A percentile compares a stretch with the other conserved stretches of the same genome.
Conservation (phyloP, 2,888 invertebrate species). For the Gisinianus flammeolus region DNA sequence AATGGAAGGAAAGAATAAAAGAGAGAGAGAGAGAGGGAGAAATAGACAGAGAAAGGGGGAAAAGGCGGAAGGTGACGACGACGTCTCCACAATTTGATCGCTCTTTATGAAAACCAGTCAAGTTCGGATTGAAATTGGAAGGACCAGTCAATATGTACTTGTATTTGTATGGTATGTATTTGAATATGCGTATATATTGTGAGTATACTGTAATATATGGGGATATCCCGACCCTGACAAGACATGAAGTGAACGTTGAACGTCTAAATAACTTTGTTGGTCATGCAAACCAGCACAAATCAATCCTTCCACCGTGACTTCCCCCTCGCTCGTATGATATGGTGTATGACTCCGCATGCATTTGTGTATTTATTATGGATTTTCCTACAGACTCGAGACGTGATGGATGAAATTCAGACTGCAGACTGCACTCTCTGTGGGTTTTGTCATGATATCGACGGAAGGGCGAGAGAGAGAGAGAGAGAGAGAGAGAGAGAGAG, state of each 20-base stretch:
- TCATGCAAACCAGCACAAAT: neutral
- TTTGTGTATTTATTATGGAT: too few species aligned
- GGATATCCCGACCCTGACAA: neutral
- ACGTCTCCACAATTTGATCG: constrained; percentile 24
- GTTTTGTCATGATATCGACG: too few species aligned
- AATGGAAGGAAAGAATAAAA: neutral
- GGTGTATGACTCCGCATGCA: too few species aligned
- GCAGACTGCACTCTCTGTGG: too few species aligned
- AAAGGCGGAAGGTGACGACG: neutral
- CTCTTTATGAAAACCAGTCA: neutral
- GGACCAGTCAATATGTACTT: neutral
- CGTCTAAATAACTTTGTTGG: neutral
- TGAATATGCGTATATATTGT: neutral
- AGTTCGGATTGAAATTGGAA: neutral
- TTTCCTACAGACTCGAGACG: too few species aligned
- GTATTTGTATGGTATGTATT: neutral
- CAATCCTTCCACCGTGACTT: neutral
- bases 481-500: too few species aligned
- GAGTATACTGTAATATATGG: neutral
- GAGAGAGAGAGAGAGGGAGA: neutral
- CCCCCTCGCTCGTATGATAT: too few species aligned
- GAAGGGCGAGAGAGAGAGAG: too few species aligned
- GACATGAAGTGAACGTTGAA: neutral
- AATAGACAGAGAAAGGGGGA: neutral
- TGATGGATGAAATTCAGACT: too few species aligned